These are phyloP conservation scores for Platerodrilus igneus DNA, from an alignment of 2,888 invertebrate genomes.

Conservation along the genomic window DNA sequence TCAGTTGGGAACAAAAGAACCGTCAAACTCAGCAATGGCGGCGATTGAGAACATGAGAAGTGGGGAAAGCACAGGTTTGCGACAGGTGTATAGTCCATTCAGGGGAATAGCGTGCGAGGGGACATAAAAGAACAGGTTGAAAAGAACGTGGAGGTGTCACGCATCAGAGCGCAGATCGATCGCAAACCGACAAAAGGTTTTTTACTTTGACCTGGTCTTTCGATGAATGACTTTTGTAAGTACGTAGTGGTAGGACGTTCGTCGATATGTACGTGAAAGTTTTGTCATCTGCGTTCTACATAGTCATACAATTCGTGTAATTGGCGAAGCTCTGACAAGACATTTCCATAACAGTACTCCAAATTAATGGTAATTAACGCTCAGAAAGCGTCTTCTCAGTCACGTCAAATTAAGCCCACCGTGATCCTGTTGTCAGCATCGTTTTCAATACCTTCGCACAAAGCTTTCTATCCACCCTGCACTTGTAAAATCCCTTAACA, in stretches of 20 bases:
- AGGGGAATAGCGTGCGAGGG: conserved; percentile 21
- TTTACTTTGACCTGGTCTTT: conserved; percentile 21
- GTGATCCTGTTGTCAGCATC: conserved; percentile 24
- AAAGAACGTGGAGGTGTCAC: conserved; percentile 37
- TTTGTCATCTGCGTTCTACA: too few relatives aligned
- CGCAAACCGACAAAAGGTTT: conserved; percentile 28
- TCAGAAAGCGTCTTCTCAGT: conserved; percentile 22
- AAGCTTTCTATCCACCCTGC: conserved; percentile 18
- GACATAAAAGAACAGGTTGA: conserved; percentile 28
- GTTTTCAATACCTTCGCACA: conserved; percentile 26
- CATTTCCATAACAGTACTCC: conserved; percentile 24
- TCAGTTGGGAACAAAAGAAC: conserved; percentile 28
- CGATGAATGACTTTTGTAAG: conserved; percentile 14
- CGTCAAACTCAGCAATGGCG: conserved; percentile 30
- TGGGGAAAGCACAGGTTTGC: conserved; percentile 29
- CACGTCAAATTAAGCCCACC: conserved; percentile 23
- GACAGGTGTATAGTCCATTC: conserved; percentile 30
- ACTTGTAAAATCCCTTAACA: conserved; percentile 21
- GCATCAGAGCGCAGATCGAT: conserved; percentile 37
- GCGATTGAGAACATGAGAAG: conserved; percentile 31
- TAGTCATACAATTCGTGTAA: too few relatives aligned
- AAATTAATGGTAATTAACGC: conserved; percentile 24
- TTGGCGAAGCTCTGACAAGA: conserved; percentile 21
- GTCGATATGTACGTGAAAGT: too few relatives aligned
- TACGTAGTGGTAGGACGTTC: conserved; percentile 15